These are phyloP conservation scores for Ictalurus punctatus DNA, from an alignment of 2,113 vertebrate genomes.

Conservation along the genomic window DNA sequence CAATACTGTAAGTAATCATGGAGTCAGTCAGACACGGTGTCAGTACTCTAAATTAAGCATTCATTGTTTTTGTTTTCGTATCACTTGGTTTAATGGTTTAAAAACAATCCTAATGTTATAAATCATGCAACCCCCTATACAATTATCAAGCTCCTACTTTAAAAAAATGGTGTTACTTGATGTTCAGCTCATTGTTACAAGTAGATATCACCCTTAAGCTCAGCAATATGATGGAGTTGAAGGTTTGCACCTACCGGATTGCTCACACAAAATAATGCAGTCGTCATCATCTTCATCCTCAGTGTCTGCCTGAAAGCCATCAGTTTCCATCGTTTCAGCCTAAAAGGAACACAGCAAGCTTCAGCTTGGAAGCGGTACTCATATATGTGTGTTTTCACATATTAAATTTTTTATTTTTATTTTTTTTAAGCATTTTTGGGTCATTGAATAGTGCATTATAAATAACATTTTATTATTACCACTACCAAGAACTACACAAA, in stretches of 20 bases:
- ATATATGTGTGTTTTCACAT: neutral
- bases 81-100: neutral
- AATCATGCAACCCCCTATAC: neutral
- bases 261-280: constrained; percentile 77
- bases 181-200: neutral
- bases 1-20: neutral
- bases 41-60: neutral
- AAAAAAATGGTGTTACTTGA: neutral
- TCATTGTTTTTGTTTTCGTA: neutral
- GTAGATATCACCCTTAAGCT: neutral
- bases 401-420: too few species aligned
- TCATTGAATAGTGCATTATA: neutral
- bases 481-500: neutral
- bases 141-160: neutral
- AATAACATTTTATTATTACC: neutral
- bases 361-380: neutral
- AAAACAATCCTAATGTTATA: neutral
- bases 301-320: constrained; percentile 95
- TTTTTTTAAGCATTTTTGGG: neutral
- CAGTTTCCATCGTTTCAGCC: constrained; percentile 78
- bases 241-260: constrained; percentile 70
- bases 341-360: neutral
- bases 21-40: neutral
- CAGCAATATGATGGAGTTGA: neutral
- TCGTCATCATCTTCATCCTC: constrained; percentile 87